Conservation (phyloP, 53 echinoderm and acorn worm genomes). For the Arbacia lixula region DNA sequence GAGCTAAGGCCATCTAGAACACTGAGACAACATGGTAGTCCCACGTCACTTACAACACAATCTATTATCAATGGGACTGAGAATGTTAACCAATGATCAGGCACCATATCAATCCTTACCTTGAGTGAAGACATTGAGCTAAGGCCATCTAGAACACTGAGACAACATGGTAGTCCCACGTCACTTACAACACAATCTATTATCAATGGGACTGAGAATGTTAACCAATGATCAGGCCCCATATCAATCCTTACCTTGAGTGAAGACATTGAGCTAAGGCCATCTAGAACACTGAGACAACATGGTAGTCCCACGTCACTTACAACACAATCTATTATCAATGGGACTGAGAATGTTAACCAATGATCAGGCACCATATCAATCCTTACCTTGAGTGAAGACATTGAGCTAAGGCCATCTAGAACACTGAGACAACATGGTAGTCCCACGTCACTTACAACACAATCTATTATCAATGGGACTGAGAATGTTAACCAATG, state of each 20-base stretch:
- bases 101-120: constrained; percentile 60
- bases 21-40: neutral
- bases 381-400: constrained; percentile 89
- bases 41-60: neutral
- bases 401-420: constrained; percentile 97
- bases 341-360: too few species aligned
- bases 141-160: constrained; percentile 90
- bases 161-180: constrained; percentile 71
- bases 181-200: neutral
- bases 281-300: constrained; percentile 85
- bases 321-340: neutral
- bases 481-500: too few species aligned
- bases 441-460: too few species aligned
- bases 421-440: constrained; percentile 83
- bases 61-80: neutral
- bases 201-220: neutral
- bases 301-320: constrained; percentile 63
- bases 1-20: too few species aligned
- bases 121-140: constrained; percentile 93
- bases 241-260: constrained; percentile 78
- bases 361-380: too few species aligned
- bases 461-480: too few species aligned
- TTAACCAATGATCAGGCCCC: neutral
- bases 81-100: neutral
- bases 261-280: constrained; percentile 93